These are phyloP conservation scores for Xiphophorus couchianus DNA, from an alignment of 2,113 vertebrate genomes.

Conservation along the genomic window DNA sequence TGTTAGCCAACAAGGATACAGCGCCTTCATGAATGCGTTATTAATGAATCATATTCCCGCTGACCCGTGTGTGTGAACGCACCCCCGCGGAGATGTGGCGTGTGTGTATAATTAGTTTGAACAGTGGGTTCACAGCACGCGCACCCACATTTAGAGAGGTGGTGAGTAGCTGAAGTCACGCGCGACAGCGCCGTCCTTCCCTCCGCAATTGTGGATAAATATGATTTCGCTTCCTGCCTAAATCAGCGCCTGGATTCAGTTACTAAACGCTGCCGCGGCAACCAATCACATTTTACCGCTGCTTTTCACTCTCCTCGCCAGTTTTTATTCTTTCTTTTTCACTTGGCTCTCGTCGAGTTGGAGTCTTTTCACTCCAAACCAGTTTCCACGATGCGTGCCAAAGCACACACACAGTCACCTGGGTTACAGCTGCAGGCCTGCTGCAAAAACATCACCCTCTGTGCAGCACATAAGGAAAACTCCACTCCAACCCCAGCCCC, in stretches of 20 bases:
- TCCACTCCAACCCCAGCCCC: not conserved
- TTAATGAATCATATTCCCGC: conserved; percentile 31
- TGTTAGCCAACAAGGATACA: conserved; percentile 28
- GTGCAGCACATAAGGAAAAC: conserved; percentile 20
- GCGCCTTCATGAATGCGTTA: conserved; percentile 41
- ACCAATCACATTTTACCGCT: too few species aligned
- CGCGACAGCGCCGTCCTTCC: not conserved
- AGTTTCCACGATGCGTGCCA: conserved; percentile 60
- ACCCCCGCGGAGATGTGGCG: conserved; percentile 23
- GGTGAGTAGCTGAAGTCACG: not conserved
- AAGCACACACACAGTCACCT: conserved; percentile 65
- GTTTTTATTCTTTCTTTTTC: conserved; percentile 34
- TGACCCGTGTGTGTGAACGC: conserved; percentile 1
- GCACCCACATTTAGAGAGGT: not conserved
- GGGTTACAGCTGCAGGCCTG: conserved; percentile 51
- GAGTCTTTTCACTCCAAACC: conserved; percentile 38
- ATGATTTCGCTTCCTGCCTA: too few species aligned
- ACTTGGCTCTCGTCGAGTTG: not conserved
- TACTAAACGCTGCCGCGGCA: too few species aligned
- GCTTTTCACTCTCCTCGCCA: conserved; percentile 1
- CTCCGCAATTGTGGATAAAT: too few species aligned
- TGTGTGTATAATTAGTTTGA: conserved; percentile 38
- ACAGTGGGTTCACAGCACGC: conserved; percentile 7
- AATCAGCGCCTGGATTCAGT: too few species aligned
- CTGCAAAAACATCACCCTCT: conserved; percentile 45